phyloP scores from a whole-genome alignment of 2,113 vertebrate genomes.

The Heterotis niloticus region DNA sequence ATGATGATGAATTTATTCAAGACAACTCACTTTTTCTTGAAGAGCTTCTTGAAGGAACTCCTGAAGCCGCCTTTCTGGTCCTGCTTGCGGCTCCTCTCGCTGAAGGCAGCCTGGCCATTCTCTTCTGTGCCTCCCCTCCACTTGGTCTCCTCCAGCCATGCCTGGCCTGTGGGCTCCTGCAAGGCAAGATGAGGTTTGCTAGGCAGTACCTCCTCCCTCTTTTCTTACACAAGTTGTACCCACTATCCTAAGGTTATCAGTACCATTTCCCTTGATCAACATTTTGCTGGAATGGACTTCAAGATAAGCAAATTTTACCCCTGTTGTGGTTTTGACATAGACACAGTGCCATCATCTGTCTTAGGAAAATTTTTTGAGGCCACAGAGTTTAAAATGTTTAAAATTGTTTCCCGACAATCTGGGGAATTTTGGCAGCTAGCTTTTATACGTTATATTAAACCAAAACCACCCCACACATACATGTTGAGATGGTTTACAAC shows the following conservation, averaged over 20 bases:
- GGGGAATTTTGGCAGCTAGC: no score
- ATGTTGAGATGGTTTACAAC: background rate
- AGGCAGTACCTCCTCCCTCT: background rate
- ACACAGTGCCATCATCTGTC: no score
- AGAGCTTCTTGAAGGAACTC: constrained; percentile 96
- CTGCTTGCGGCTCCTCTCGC: constrained; percentile 83
- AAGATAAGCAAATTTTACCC: background rate
- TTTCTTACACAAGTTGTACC: background rate
- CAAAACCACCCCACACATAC: no score
- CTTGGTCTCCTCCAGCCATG: constrained; percentile 60
- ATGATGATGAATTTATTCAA: background rate
- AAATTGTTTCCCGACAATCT: no score
- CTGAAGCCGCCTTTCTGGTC: constrained; percentile 93
- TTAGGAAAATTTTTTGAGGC: no score
- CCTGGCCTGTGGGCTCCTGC: constrained; percentile 54
- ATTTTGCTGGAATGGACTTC: background rate
- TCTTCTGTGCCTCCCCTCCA: constrained; percentile 77
- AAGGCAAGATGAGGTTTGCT: background rate
- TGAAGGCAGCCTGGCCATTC: constrained; percentile 80
- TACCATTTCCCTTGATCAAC: background rate
- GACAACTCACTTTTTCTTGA: constrained; percentile 91
- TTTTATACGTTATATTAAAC: no score
- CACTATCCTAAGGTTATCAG: background rate
- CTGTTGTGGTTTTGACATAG: no score
- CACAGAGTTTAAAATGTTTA: background rate